Percentiles rank a stretch among this genome's conserved stretches.
Evolutionary conservation across 2,113 vertebrate species (phyloP).

Genomic region (sheep (Ovis aries)): ARS-UI_Ramb_v3.0 NC_056059.1:32302001-32302500

Average conservation of each 20-base stretch:
- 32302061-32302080: neutral
- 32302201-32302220: neutral
- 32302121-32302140: neutral
- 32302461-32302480: neutral
- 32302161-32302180: neutral
- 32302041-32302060: neutral
- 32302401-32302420: neutral
- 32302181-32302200: neutral
- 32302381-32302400: neutral
- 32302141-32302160: neutral
- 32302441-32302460: neutral
- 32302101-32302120: neutral
- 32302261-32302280: neutral
- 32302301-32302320: neutral
- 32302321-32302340: neutral
- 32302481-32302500: neutral
- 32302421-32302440: neutral
- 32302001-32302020: neutral
- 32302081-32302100: neutral
- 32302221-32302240: neutral
- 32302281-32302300: neutral
- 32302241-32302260: neutral
- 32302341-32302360: neutral
- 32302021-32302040: neutral
- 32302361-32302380: neutral